A percentile compares a stretch with the other conserved stretches of the same genome.
Conservation (phyloP, 2,797 vertebrate genomes). For the Gambusia yucatana region DNA sequence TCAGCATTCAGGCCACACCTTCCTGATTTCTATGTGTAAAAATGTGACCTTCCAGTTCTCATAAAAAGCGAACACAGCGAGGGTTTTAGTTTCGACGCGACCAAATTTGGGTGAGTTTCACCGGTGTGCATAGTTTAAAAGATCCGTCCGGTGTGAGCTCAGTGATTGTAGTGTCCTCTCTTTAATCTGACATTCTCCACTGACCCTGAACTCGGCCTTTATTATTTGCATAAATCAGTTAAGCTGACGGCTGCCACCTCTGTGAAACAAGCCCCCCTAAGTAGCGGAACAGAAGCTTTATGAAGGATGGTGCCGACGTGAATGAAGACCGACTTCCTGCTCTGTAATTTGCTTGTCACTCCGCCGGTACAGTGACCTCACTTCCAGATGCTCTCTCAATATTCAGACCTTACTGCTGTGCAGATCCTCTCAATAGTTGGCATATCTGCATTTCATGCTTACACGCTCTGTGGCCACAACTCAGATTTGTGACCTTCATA, state of each 20-base stretch:
- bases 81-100: neutral
- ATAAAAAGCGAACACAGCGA: neutral
- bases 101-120: neutral
- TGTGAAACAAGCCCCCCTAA: slow-evolving; percentile 45
- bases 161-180: neutral
- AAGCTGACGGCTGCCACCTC: slow-evolving; percentile 46
- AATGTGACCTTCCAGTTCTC: neutral
- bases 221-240: slow-evolving; percentile 44
- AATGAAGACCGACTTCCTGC: slow-evolving; percentile 19
- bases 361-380: slow-evolving; percentile 37
- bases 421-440: slow-evolving; percentile 30
- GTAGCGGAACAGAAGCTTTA: slow-evolving; percentile 13
- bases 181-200: neutral
- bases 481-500: slow-evolving; percentile 58
- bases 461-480: slow-evolving; percentile 31
- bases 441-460: slow-evolving; percentile 49
- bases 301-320: slow-evolving; percentile 21
- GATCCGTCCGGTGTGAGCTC: neutral
- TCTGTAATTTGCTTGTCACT: slow-evolving; percentile 35
- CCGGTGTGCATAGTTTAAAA: neutral
- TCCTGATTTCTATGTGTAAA: neutral
- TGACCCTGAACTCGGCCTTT: slow-evolving; percentile 40
- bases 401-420: slow-evolving; percentile 38
- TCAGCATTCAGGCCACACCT: neutral
- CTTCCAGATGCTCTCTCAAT: slow-evolving; percentile 36